phyloP scores from a whole-genome alignment of 2,797 vertebrate species.

The Alca torda region DNA sequence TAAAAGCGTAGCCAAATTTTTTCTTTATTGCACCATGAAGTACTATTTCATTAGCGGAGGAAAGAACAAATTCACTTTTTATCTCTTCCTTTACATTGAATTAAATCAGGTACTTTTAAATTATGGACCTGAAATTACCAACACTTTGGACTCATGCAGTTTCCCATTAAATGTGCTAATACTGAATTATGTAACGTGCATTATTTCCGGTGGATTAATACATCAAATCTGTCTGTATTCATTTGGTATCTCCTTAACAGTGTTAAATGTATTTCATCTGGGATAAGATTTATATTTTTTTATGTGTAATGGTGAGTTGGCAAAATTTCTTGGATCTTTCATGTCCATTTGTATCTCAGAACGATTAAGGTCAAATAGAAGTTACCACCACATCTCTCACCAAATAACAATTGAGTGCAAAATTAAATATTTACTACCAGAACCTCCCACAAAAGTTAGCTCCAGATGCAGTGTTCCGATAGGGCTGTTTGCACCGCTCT shows the following conservation, averaged over 20 bases:
- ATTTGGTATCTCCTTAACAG: slow-evolving; percentile 53
- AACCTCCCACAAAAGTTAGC: background rate
- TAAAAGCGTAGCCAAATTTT: background rate
- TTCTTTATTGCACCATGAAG: slow-evolving; percentile 28
- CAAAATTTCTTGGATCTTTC: slow-evolving; percentile 52
- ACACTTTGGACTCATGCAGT: slow-evolving; percentile 48
- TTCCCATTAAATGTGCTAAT: slow-evolving; percentile 72
- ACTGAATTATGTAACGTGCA: slow-evolving; percentile 44
- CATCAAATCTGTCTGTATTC: slow-evolving; percentile 57
- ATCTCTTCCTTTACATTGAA: slow-evolving; percentile 54
- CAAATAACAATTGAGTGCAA: slow-evolving; percentile 23
- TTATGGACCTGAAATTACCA: slow-evolving; percentile 68
- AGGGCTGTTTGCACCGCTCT: background rate
- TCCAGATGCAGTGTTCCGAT: background rate
- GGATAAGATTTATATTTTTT: slow-evolving; percentile 52
- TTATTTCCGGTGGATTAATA: slow-evolving; percentile 71
- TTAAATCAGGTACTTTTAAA: slow-evolving; percentile 70
- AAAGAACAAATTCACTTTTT: slow-evolving; percentile 69
- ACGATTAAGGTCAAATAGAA: slow-evolving; percentile 55
- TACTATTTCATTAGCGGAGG: slow-evolving; percentile 47
- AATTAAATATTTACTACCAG: slow-evolving; percentile 34
- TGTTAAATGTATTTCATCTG: slow-evolving; percentile 53
- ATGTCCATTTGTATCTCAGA: slow-evolving; percentile 25
- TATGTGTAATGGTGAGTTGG: slow-evolving; percentile 19
- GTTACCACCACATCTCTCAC: slow-evolving; percentile 18